Evolutionary conservation across 1,140 invertebrate species (phyloP), one percentile per base, ranked within the genome.

Genomic region (Cepaea nemoralis): DNA sequence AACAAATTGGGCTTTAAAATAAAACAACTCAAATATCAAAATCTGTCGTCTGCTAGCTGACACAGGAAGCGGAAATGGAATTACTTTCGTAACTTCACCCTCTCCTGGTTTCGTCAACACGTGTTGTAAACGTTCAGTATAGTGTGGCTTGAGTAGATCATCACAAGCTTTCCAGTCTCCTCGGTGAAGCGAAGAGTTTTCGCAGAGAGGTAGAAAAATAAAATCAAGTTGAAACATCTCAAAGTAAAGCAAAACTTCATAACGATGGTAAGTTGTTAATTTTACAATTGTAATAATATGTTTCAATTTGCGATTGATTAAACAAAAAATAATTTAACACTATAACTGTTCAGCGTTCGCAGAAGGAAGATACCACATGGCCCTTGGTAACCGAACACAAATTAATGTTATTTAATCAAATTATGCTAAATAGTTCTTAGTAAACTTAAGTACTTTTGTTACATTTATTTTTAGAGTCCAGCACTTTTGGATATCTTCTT

Each of bases 151-250:
- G n/a, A n/a, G n/a, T n/a, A n/a, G n/a, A n/a, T n/a, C n/a, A n/a
- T n/a, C n/a, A n/a, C n/a, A n/a, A n/a, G n/a, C n/a, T n/a, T n/a
- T n/a, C n/a, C n/a, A n/a, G n/a, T 40, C 2, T n/a, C 69, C 69
- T 71, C 69, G 5, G 69, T 71, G 69, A 71, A 39, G 69, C 69
- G 69, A 71, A 71, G 3, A 1, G 3, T 71, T 27, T 71, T 71
- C 69, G 69, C 69, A 24, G 69, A 71, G 69, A 71, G 69, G 69
- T 39, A n/a, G n/a, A n/a, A n/a, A n/a, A n/a, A n/a, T n/a, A n/a
- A n/a, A n/a, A n/a, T n/a, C n/a, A n/a, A n/a, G n/a, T n/a, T n/a
- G n/a, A n/a, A n/a, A n/a, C n/a, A n/a, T n/a, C n/a, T n/a, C n/a
- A n/a, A n/a, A n/a, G n/a, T n/a, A n/a, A n/a, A n/a, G n/a, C n/a